Conservation (phyloP, 2,888 invertebrate species). For the Saturnia japonica region DNA sequence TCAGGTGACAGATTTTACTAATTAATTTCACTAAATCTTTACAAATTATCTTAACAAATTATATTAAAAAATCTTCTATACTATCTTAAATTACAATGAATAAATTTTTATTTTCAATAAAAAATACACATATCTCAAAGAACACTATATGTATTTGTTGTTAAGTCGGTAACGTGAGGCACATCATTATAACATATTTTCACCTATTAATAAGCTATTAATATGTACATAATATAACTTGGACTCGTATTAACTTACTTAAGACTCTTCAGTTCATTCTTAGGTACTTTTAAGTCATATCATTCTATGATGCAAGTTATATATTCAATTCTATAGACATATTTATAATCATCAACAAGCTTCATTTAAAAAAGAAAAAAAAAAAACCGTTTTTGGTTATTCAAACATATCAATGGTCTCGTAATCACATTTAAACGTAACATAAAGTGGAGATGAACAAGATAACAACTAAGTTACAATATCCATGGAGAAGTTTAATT, state of each 20-base stretch:
- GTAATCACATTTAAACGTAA: conserved; percentile 67
- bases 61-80: conserved; percentile 77
- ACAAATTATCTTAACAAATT: conserved; percentile 77
- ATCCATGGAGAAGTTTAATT: conserved; percentile 28
- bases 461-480: conserved; percentile 23
- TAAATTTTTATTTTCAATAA: conserved; percentile 72
- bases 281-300: conserved; percentile 40
- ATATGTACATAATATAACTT: conserved; percentile 46
- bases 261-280: conserved; percentile 60
- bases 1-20: conserved; percentile 50
- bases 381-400: conserved; percentile 60
- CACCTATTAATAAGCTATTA: background rate
- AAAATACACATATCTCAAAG: conserved; percentile 80
- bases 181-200: conserved; percentile 63
- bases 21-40: conserved; percentile 58
- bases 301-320: conserved; percentile 19
- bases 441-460: conserved; percentile 39
- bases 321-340: conserved; percentile 19
- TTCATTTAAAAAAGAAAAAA: conserved; percentile 34
- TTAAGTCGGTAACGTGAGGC: conserved; percentile 79
- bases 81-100: conserved; percentile 75
- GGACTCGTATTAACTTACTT: conserved; percentile 50
- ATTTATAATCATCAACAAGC: conserved; percentile 55
- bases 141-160: conserved; percentile 69
- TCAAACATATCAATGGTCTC: conserved; percentile 74